Base-by-base conservation (phyloP, 2,113 vertebrate genomes). In the Datnioides undecimradiatus region DNA sequence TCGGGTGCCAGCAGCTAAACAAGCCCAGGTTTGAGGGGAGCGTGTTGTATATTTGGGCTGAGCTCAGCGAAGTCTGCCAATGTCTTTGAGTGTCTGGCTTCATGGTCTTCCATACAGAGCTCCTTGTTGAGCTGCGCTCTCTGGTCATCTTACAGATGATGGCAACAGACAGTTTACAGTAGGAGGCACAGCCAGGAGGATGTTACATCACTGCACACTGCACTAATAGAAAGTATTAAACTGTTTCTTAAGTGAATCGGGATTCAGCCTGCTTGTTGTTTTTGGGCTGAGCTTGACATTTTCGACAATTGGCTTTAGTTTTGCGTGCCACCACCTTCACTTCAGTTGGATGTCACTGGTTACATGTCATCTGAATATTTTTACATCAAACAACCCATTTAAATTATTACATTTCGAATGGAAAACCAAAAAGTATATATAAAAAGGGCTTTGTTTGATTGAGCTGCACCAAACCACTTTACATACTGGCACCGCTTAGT, bases 1-100 rank as follows among this genome's bases (percentile, higher is more conserved):
- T 51, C 25, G 38, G 83, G 78, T 88, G 91, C 90, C 93, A 94
- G 83, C 86, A 74, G 87, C 85, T 86, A 85, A 91, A 92, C 93
- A 90, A 90, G 88, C 80, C 79, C 67, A 70, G 84, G 88, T 88
- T 89, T 91, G 76, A 90, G 78, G 69, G 80, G 86, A 80, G 82
- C 72, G 45, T 54, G 84, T 69, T 79, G 75, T 74, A 55, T 59
- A 45, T 90, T 88, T 90, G 87, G 83, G 67, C 71, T 69, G 77
- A 85, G 88, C 84, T 66, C 67, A 73, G 74, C 80, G 52, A 88
- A 83, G 74, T 90, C 80, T 90, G 90, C 90, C 90, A 93, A 85
- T 79, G 77, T 89, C 77, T 92, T 88, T 69, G 79, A 89, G 86
- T 84, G 89, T 88, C 88, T 82, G 84, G 82, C 81, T 81, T 76